Evolutionary conservation across 2,797 vertebrate genomes (phyloP).

Genomic region (Pogonophryne albipinna): DNA sequence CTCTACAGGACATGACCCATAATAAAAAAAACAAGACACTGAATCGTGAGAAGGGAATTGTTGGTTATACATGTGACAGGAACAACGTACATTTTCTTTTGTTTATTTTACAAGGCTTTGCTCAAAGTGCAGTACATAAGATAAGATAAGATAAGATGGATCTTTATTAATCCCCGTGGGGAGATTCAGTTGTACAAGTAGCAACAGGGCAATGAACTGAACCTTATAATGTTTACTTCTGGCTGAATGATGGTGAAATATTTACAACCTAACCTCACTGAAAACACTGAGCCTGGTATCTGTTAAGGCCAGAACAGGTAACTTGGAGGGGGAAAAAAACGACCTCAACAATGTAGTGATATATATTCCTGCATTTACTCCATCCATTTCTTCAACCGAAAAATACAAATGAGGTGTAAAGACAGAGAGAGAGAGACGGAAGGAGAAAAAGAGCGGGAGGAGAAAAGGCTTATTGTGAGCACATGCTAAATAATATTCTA

Average conservation of each 20-base stretch:
- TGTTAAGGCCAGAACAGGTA: background rate
- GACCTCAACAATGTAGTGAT: background rate
- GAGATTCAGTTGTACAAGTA: too few relatives aligned
- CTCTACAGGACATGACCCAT: too few relatives aligned
- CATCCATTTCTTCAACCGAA: background rate
- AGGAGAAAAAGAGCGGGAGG: background rate
- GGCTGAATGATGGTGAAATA: background rate
- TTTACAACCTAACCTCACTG: background rate
- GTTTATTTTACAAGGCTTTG: background rate
- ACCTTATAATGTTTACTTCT: background rate
- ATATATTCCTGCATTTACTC: background rate
- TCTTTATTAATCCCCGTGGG: too few relatives aligned
- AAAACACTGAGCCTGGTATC: conserved; percentile 9
- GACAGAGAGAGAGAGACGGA: background rate
- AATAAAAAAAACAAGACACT: background rate
- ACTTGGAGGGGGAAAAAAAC: background rate
- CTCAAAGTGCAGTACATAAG: background rate
- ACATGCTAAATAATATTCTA: conserved; percentile 19
- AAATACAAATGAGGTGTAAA: background rate
- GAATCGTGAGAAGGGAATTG: background rate
- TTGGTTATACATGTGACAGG: background rate
- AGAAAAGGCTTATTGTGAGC: conserved; percentile 32
- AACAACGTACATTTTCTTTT: background rate
- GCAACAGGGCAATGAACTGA: background rate
- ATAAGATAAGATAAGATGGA: too few relatives aligned